Evolutionary conservation across 1,140 invertebrate species (phyloP), one percentile per base, ranked within the genome.

Genomic region (Brachionus rubens): DNA sequence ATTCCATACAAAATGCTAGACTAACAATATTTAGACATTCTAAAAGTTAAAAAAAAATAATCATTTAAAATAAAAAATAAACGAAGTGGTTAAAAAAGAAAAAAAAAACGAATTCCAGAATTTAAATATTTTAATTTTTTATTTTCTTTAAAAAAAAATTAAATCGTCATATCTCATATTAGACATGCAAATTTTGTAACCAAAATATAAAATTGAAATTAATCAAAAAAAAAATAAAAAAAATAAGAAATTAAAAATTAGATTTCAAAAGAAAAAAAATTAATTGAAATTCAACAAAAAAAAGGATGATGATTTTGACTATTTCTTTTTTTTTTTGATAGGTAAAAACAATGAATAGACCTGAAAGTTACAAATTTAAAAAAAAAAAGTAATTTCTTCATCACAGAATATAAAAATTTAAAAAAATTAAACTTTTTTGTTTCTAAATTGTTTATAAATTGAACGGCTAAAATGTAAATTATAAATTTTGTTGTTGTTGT

Each of bases 391-490:
- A 46, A 46, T 14, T 46, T 65, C 54, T 59, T 19, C 54, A 59
- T 59, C 26, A 14, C 26, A 24, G 21, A 43, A 65, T 43, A 65
- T 65, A 43, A 24, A 65, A 65, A 65, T 43, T 43, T 65, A 14
- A 43, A 43, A 59, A 59, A 65, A 7, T 14, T 7, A 46, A 65
- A 24, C 19, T 65, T 41, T n/a, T n/a, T n/a, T n/a, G n/a, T n/a
- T 43, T 21, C 33, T 65, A 19, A 65, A 65, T 43, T 65, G 33
- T 65, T 43, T 43, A 41, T 65, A 65, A 43, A 65, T 65, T 65
- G 59, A 54, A 54, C 50, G 50, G 50, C 24, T 28, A 16, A 19
- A 65, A 65, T 65, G 40, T 46, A 65, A 65, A 65, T 65, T 65
- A 65, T 19, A 41, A 43, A 65, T 41, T 43, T 43, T 43, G 21